These are phyloP conservation scores for Baronia brevicornis DNA, from an alignment of 2,888 invertebrate genomes.

Conservation along the genomic window DNA sequence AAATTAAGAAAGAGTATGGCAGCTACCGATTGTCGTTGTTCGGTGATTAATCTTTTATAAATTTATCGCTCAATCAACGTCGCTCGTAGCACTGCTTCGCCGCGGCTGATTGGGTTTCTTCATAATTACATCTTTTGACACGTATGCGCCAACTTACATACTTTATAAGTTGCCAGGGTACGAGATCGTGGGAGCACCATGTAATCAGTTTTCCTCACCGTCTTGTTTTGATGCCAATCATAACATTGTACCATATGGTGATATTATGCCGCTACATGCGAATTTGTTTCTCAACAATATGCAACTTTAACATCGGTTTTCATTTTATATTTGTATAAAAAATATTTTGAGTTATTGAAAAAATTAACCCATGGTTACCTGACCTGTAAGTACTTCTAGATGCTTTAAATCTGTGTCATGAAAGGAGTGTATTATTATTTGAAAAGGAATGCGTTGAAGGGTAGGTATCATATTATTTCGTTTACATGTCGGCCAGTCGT, in stretches of 20 bases:
- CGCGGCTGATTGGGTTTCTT: constrained; percentile 71
- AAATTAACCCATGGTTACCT: too few species aligned
- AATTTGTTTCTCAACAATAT: constrained; percentile 5
- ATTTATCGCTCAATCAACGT: constrained; percentile 65
- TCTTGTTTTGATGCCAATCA: constrained; percentile 60
- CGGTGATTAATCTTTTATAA: constrained; percentile 65
- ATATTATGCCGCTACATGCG: too few species aligned
- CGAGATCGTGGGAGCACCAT: constrained; percentile 73
- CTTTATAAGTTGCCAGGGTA: constrained; percentile 60
- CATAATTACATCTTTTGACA: constrained; percentile 76
- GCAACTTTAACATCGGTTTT: constrained; percentile 6
- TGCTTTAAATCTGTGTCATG: too few species aligned
- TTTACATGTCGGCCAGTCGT: constrained; percentile 45
- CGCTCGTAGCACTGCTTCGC: constrained; percentile 32
- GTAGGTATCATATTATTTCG: constrained; percentile 37
- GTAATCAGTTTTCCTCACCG: constrained; percentile 70
- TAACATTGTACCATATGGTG: constrained; percentile 37
- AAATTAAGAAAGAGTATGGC: constrained; percentile 34
- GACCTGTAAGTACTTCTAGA: too few species aligned
- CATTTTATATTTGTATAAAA: too few species aligned
- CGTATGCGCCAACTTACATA: constrained; percentile 72
- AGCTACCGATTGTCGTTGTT: constrained; percentile 66
- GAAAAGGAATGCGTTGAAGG: constrained; percentile 32
- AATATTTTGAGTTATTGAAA: too few species aligned
- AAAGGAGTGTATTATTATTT: constrained; percentile 7